A percentile compares a stretch with the other conserved stretches of the same genome.
Evolutionary conservation across 1,140 invertebrate genomes (phyloP).

Genomic region (Trichonephila clavipes): DNA sequence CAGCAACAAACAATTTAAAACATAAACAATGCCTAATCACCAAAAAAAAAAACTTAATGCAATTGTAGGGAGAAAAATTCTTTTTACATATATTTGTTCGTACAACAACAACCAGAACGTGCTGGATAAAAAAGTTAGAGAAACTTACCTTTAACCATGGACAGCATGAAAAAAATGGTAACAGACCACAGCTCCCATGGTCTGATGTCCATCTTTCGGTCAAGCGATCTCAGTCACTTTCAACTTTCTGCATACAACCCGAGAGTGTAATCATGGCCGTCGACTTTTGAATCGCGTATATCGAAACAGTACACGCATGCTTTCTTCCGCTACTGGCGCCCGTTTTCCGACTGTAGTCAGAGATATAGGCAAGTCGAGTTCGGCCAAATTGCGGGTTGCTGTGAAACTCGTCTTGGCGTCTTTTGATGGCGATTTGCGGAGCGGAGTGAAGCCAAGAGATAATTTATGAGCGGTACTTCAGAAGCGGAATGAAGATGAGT

Average conservation of each 20-base stretch:
- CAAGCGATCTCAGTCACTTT: neutral
- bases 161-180: slow-evolving; percentile 29
- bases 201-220: slow-evolving; percentile 51
- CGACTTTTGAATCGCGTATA: slow-evolving; percentile 46
- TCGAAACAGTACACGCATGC: neutral
- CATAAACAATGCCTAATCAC: neutral
- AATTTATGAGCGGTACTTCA: neutral
- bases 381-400: neutral
- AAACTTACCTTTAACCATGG: slow-evolving; percentile 57
- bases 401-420: neutral
- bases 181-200: slow-evolving; percentile 6
- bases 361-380: slow-evolving; percentile 22
- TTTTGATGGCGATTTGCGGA: neutral
- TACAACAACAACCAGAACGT: neutral
- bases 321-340: slow-evolving; percentile 56
- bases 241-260: slow-evolving; percentile 18
- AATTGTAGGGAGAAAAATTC: no score
- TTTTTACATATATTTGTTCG: neutral
- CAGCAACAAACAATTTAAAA: neutral
- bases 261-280: slow-evolving; percentile 27
- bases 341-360: slow-evolving; percentile 48
- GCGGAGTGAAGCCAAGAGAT: neutral
- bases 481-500: neutral
- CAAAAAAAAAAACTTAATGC: neutral
- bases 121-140: neutral